These are phyloP conservation scores for Masnerella sp. DNA, from an alignment of 2,888 invertebrate genomes.

Conservation along the genomic window DNA sequence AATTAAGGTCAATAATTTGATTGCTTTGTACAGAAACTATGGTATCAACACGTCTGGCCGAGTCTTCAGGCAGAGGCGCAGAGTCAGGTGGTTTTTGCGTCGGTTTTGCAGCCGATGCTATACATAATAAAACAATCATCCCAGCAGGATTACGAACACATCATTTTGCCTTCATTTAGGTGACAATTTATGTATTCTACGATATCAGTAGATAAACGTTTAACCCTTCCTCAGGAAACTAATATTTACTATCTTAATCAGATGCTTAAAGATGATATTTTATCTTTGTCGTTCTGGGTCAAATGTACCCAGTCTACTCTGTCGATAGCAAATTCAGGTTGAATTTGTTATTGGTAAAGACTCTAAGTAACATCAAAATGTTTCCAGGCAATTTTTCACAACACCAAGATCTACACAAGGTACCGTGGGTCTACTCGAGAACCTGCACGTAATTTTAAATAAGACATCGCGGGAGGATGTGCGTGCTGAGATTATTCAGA, in stretches of 20 bases:
- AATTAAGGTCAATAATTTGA: slow-evolving; percentile 5
- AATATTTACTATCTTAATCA: no score
- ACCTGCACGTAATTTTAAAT: slow-evolving; percentile 91
- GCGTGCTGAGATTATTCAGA: slow-evolving; percentile 89
- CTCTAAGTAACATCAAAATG: no score
- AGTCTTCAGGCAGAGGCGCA: slow-evolving; percentile 90
- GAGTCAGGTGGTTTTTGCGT: slow-evolving; percentile 90
- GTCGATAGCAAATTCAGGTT: no score
- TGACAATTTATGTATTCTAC: no score
- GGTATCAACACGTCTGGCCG: slow-evolving; percentile 97
- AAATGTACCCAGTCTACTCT: no score
- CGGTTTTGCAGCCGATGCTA: slow-evolving; percentile 90
- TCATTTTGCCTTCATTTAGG: slow-evolving; percentile 92
- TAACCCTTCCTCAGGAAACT: no score
- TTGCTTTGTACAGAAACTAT: slow-evolving; percentile 88
- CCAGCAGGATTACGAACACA: slow-evolving; percentile 87
- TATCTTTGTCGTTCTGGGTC: no score
- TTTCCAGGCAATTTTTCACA: slow-evolving; percentile 84
- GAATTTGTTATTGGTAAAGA: no score
- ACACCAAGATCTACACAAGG: slow-evolving; percentile 90
- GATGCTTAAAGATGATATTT: no score
- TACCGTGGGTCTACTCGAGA: slow-evolving; percentile 92
- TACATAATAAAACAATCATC: slow-evolving; percentile 89
- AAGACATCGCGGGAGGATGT: slow-evolving; percentile 91
- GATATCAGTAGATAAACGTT: no score